Evolutionary conservation across 2,797 vertebrate species (phyloP), one percentile per base, ranked within the genome.

Genomic region (Poeciliopsis infans): DNA sequence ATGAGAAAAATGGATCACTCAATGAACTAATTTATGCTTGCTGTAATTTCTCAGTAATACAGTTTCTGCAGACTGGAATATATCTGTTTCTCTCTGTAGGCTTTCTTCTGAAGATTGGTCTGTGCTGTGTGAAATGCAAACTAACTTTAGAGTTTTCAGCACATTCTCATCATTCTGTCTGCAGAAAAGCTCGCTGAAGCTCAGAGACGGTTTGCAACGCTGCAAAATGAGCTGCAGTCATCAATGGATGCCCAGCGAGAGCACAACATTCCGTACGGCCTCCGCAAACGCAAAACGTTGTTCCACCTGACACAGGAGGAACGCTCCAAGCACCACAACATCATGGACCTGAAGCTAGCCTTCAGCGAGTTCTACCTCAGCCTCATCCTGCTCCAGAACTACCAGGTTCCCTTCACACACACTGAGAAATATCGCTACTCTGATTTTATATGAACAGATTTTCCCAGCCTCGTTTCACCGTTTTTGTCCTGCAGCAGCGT

Each of bases 301-400:
- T 98, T 99, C 94, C 96, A 97, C 88, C 95, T 98, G 89, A 98
- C 97, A 64, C 97, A 99, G 5, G 94, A 99, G 89, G 97, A 99
- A 89, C 96, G 98, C 72, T 98, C 98, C 91, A 97, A 99, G 78
- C 96, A 98, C 77, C 96, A 97, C 94, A 99, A 99, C 87, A 97
- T 99, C 94, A 94, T 96, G 94, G 97, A 98, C 93, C 96, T 99
- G 93, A 97, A 98, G 95, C 85, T 99, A 89, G 97, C 97, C 95
- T 99, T 98, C 96, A 98, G 97, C 49, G 97, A 99, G 96, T 97
- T 98, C 96, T 98, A 97, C 96, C 97, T 98, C 96, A 99, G 97
- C 95, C 96, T 97, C 94, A 97, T 97, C 93, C 93, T 98, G 80
- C 96, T 98, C 86, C 97, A 98, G 92, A 98, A 98, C 95, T 99